Evolutionary conservation across 1,140 invertebrate genomes (phyloP), one percentile per base, ranked within the genome.

Genomic region (Muscidifurax raptorellus): DNA sequence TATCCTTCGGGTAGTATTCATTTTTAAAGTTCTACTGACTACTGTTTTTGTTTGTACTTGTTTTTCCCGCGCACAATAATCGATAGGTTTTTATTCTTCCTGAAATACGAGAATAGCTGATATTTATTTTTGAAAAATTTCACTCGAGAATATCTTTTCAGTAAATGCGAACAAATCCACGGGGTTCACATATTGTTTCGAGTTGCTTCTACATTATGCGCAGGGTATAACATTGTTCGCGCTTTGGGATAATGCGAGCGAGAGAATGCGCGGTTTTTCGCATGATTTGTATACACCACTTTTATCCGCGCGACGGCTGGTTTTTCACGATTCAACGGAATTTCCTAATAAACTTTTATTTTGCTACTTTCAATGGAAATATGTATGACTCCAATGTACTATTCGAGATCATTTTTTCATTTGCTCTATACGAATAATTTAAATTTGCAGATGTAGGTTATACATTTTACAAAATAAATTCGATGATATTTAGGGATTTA

Each of bases 241-340:
- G 69, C 32, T 72, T 72, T 28, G 30, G 22, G 32, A 72, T 18
- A 36, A 72, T 32, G 32, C 18, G 32, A 28, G 2, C 3, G 25
- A 13, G 28, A 72, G 52, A 59, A 7, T 7, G 52, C 18, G 30
- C 22, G 13, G 71, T 36, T 72, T 36, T 32, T 72, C 71, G 9
- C 32, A 22, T 72, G 71, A 72, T 72, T 72, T 72, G 32, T 72
- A 69, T 69, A 15, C 27, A 12, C 28, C 12, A 30, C 2, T 69
- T 69, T 69, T 69, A 30, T 59, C 52, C 18, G 27, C 6, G 18
- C 30, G 15, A 72, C 13, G 30, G 28, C 30, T 28, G 36, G 28
- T 72, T 72, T 72, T 59, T 59, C 52, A 22, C 30, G 28, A 71
- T 71, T 71, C 69, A 71, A 15, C 69, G 15, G 15, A 18, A 71